Base-by-base conservation (phyloP, 2,888 invertebrate genomes). In the Drosophila birchii region DNA sequence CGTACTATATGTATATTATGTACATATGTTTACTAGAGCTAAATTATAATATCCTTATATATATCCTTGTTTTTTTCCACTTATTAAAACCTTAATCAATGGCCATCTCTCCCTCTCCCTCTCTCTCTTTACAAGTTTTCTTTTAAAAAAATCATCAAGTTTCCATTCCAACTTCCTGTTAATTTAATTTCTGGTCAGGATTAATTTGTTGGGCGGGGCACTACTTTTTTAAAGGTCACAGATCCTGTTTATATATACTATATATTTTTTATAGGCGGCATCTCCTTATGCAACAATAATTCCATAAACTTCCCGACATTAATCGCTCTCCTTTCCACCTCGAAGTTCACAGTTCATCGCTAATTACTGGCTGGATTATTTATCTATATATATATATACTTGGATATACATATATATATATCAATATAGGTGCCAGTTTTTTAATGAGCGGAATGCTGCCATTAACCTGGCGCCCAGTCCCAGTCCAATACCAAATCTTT, bases 291-390 rank as follows among this genome's bases (percentile, higher is more conserved):
- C 75, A 67, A 67, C 66, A 73, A 72, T 45, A 72, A 49, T 55
- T 82, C 75, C 78, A 86, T 86, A 76, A 81, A 84, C 39, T 56
- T 45, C 11, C 69, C 69, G 87, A 84, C 86, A 81, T 69, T 76
- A 71, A 78, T 67, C 39, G 26, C 44, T 12, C 49, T 62, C 20
- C 51, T 44, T 16, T 3, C 12, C 26, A 18, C 12, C 18, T 16
- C 5, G 57, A 77, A 87, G 88, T 88, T 83, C 78, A 86, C 83
- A 88, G 83, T 83, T 83, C 86, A 75, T 76, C 86, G 88, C 88
- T 86, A 88, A 83, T 83, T 86, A 88, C 80, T 61, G 38, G 51
- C 53, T 36, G 54, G 29, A 54, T 23, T n/a, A n/a, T n/a, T n/a
- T n/a, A n/a, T n/a, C 4, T 26, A 51, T 51, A 32, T 32, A 51